phyloP scores from a whole-genome alignment of 2,113 vertebrate species.

The Peromyscus californicus region DNA sequence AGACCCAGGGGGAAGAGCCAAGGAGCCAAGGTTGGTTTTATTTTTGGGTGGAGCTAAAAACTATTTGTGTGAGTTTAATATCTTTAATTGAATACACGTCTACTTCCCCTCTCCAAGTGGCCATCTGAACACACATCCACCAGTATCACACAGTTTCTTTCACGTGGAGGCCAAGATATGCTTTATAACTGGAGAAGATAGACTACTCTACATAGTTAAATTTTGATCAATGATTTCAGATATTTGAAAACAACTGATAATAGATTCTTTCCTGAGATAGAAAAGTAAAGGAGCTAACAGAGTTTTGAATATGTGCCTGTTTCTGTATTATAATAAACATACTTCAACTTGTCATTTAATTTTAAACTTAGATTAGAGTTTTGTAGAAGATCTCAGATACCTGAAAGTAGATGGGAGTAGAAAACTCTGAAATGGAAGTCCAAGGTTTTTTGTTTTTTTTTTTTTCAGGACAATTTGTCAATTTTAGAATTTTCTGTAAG shows the following conservation, averaged over 20 bases:
- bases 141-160: neutral
- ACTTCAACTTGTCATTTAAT: slow-evolving; percentile 44
- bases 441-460: neutral
- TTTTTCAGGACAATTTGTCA: neutral
- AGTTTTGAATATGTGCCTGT: neutral
- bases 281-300: neutral
- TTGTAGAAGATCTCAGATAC: neutral
- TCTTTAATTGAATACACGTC: neutral
- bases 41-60: neutral
- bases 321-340: slow-evolving; percentile 31
- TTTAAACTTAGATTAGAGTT: slow-evolving; percentile 17
- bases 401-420: slow-evolving; percentile 33
- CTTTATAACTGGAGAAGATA: slow-evolving; percentile 7
- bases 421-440: slow-evolving; percentile 4
- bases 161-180: neutral
- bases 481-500: slow-evolving; percentile 55
- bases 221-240: slow-evolving; percentile 21
- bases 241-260: slow-evolving; percentile 60
- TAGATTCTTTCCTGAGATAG: neutral
- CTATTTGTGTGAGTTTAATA: neutral
- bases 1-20: neutral
- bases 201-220: neutral
- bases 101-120: neutral
- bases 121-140: neutral
- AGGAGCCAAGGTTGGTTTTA: neutral